Evolutionary conservation across 2,888 invertebrate species (phyloP).

Genomic region (Apamea anceps): DNA sequence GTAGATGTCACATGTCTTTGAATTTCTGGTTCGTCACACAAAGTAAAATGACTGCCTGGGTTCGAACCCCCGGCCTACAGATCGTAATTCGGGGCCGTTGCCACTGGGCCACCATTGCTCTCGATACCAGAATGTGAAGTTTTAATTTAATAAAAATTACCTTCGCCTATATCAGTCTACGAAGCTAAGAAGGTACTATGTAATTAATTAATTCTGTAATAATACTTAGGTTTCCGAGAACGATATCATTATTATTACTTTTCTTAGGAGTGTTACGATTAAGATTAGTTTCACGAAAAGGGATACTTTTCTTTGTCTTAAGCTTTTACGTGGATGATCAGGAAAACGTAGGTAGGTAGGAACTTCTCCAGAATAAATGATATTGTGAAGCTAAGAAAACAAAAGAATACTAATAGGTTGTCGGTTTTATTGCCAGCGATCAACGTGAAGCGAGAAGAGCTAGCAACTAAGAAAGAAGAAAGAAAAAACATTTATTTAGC

Average conservation of each 20-base stretch:
- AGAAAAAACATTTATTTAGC: too few species aligned
- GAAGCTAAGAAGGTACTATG: background rate
- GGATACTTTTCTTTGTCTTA: background rate
- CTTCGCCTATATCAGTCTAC: background rate
- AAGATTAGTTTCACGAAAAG: background rate
- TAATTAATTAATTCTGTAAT: constrained; percentile 5
- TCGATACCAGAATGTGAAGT: background rate
- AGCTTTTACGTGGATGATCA: background rate
- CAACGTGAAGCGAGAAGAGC: too few species aligned
- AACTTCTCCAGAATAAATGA: background rate
- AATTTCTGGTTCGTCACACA: too few species aligned
- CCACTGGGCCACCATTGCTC: too few species aligned
- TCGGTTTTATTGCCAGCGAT: background rate
- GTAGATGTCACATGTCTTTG: too few species aligned
- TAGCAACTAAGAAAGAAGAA: too few species aligned
- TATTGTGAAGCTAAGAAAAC: background rate
- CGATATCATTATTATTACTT: background rate
- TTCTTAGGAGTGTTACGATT: background rate
- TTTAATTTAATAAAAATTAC: constrained; percentile 22
- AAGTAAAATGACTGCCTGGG: too few species aligned
- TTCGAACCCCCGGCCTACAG: too few species aligned
- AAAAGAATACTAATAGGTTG: background rate
- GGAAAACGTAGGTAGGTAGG: too few species aligned
- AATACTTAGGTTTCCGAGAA: background rate
- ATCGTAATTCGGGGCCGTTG: too few species aligned